A percentile compares a stretch with the other conserved stretches of the same genome.
Conservation (phyloP, 2,113 vertebrate species). For the Callaeas wilsoni region DNA sequence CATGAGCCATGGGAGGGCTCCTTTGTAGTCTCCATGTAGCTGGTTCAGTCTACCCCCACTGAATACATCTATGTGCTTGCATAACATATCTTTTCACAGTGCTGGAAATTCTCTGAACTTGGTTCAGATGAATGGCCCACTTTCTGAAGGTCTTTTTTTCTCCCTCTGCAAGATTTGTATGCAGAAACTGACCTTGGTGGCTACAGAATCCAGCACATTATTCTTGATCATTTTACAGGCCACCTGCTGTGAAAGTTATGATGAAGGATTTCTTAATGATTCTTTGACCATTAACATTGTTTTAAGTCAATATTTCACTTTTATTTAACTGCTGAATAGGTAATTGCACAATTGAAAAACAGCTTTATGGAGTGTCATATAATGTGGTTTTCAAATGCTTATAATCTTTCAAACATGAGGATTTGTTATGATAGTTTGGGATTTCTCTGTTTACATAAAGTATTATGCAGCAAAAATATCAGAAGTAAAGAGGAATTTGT, state of each 20-base stretch:
- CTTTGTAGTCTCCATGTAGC: conserved; percentile 98
- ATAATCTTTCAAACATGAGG: conserved; percentile 46
- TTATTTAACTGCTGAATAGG: conserved; percentile 72
- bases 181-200: conserved; percentile 91
- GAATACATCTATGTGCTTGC: conserved; percentile 94
- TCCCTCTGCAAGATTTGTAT: conserved; percentile 90
- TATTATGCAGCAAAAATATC: conserved; percentile 36
- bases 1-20: conserved; percentile 98
- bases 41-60: conserved; percentile 88
- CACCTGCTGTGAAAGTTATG: conserved; percentile 91
- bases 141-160: conserved; percentile 84
- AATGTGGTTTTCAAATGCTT: conserved; percentile 62
- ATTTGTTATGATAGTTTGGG: conserved; percentile 32
- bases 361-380: conserved; percentile 59
- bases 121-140: conserved; percentile 90
- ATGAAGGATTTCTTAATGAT: conserved; percentile 96
- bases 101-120: conserved; percentile 91
- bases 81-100: conserved; percentile 87
- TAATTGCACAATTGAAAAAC: conserved; percentile 70
- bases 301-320: conserved; percentile 89
- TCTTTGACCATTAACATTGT: conserved; percentile 90
- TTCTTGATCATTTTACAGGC: conserved; percentile 95
- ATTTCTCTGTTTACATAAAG: conserved; percentile 47
- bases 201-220: conserved; percentile 91
- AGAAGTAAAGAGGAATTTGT: background rate